These are phyloP conservation scores for Sesamia nonagrioides DNA, from an alignment of 1,140 invertebrate species.

Conservation along the genomic window DNA sequence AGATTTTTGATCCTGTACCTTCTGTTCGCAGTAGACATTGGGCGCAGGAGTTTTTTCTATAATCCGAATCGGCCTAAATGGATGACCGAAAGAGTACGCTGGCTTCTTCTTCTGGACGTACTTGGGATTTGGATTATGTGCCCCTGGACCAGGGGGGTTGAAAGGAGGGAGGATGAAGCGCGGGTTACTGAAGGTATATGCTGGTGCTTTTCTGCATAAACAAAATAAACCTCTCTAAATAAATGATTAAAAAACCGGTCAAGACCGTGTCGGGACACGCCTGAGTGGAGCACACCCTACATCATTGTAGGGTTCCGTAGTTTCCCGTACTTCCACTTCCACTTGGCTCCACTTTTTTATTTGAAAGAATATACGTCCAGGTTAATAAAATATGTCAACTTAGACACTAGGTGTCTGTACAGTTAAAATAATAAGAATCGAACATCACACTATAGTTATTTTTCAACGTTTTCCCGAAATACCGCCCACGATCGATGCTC, in stretches of 20 bases:
- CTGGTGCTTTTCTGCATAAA: slow-evolving; percentile 63
- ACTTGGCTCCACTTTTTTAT: too few relatives aligned
- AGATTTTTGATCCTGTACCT: slow-evolving; percentile 58
- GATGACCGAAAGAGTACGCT: slow-evolving; percentile 70
- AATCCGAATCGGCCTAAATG: slow-evolving; percentile 52
- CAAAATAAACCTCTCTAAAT: neutral
- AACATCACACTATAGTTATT: too few relatives aligned
- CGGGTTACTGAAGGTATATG: slow-evolving; percentile 65
- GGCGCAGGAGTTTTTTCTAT: slow-evolving; percentile 64
- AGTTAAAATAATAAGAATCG: too few relatives aligned
- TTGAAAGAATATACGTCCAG: too few relatives aligned
- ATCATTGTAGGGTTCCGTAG: too few relatives aligned
- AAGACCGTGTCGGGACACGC: too few relatives aligned
- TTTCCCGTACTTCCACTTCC: too few relatives aligned
- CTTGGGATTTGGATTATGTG: slow-evolving; percentile 74
- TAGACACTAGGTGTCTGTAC: too few relatives aligned
- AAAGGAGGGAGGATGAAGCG: slow-evolving; percentile 34
- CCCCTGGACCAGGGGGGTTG: slow-evolving; percentile 65
- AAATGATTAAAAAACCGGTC: neutral
- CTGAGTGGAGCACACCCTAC: too few relatives aligned
- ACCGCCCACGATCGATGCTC: too few relatives aligned
- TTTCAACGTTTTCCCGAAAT: too few relatives aligned
- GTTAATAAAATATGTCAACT: too few relatives aligned
- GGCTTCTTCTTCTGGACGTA: slow-evolving; percentile 69
- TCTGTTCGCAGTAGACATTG: slow-evolving; percentile 78